Evolutionary conservation across 2,888 invertebrate genomes (phyloP), one percentile per base, ranked within the genome.

Genomic region (Lasioglossum figueresi): DNA sequence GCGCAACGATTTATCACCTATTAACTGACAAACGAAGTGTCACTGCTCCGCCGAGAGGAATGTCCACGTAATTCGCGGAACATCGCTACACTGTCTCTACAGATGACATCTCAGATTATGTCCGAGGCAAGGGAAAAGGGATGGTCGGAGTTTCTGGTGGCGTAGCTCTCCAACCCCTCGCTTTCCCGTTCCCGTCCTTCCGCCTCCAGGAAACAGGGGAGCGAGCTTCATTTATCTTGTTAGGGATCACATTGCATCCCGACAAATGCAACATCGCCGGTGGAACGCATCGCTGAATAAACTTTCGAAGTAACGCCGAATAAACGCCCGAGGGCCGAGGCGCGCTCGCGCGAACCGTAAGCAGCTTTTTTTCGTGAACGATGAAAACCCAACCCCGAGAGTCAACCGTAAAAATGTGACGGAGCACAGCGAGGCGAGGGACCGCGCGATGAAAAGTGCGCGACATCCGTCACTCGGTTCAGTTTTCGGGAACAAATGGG

Each of bases 221-320:
- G 40, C 82, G 84, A 82, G 88, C 84, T 90, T 93, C 93, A 92
- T 93, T 92, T 92, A 93, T 93, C 92, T 92, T 91, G 77, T 90
- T 87, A 84, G 87, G 87, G 90, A 92, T 93, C 91, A 83, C 82
- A 90, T 91, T 93, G 91, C 92, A 89, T 87, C 88, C 80, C 89
- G 90, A 92, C 93, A 91, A 92, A 92, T 89, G 91, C 85, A 90
- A 88, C 88, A 87, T 86, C 86, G 82, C 82, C 77, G 85, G 79
- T 83, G 86, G 88, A 85, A 88, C 86, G 85, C 83, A 82, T 82
- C 82, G 80, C 76, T 88, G 91, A 85, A 88, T 90, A 91, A 91
- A 91, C 89, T 91, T 83, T 86, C 80, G 78, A 78, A 82, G 86
- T 83, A 87, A 88, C 77, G 74, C 66, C 59, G 77, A 83, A 88